phyloP scores from a whole-genome alignment of 2,113 vertebrate species.

The Burhinus bistriatus region DNA sequence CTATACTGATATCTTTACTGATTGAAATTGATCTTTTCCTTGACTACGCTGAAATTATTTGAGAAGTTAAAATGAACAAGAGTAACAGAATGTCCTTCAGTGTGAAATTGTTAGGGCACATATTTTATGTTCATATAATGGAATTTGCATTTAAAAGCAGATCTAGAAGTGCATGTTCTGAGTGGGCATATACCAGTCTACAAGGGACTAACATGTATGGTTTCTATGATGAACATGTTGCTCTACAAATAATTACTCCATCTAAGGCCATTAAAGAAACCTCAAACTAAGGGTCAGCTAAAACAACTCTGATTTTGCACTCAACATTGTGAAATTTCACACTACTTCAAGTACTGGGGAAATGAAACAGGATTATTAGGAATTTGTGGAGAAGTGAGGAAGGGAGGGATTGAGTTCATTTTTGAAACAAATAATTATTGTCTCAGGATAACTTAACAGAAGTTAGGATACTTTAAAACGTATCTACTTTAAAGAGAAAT shows the following conservation, averaged over 20 bases:
- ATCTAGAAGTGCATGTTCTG: not conserved
- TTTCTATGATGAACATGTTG: not conserved
- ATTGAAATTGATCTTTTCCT: not conserved
- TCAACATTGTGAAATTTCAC: not conserved
- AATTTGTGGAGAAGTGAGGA: not conserved
- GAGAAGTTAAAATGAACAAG: not conserved
- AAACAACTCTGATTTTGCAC: not conserved
- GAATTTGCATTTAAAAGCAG: not conserved
- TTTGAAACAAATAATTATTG: not conserved
- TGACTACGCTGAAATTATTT: not conserved
- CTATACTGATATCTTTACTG: not conserved
- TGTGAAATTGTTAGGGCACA: not conserved
- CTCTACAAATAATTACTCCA: not conserved
- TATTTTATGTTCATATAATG: not conserved
- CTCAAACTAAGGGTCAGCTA: not conserved
- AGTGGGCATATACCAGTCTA: not conserved
- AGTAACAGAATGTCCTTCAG: not conserved
- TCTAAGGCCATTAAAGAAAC: not conserved
- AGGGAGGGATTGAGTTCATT: not conserved
- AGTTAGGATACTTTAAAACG: not conserved
- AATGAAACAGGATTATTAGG: not conserved
- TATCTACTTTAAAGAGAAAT: not conserved
- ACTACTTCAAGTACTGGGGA: not conserved
- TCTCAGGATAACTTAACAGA: not conserved
- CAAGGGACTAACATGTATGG: not conserved